These are phyloP conservation scores for Calameuta idolon DNA, from an alignment of 2,888 invertebrate genomes.

Conservation along the genomic window DNA sequence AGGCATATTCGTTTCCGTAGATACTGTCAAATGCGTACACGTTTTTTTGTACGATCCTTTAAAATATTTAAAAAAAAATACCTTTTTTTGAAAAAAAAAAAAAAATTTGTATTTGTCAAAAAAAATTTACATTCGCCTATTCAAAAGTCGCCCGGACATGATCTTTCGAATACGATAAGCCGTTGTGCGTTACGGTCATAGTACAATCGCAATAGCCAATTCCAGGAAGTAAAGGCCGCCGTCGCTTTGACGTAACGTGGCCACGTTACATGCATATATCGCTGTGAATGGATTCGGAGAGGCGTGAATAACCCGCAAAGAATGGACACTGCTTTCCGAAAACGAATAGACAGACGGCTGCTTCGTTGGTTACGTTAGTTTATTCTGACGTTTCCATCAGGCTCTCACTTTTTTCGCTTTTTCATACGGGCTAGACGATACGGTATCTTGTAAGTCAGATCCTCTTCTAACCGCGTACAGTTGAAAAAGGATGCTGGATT, in stretches of 20 bases:
- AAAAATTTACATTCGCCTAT: no score
- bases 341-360: neutral
- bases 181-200: neutral
- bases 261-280: neutral
- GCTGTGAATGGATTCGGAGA: neutral
- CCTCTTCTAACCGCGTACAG: neutral
- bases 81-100: neutral
- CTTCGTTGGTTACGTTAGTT: neutral
- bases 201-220: neutral
- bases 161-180: neutral
- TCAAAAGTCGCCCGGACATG: neutral
- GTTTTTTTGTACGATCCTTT: neutral
- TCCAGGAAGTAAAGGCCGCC: neutral
- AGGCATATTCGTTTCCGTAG: neutral
- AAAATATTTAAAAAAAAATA: neutral
- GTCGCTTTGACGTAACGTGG: neutral
- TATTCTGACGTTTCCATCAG: neutral
- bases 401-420: neutral
- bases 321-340: neutral
- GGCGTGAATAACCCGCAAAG: slow-evolving; percentile 3
- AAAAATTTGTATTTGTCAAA: no score
- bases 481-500: neutral
- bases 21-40: neutral
- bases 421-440: neutral
- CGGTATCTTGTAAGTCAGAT: neutral